phyloP scores from a whole-genome alignment of 2,797 vertebrate species.

The Ara ararauna region DNA sequence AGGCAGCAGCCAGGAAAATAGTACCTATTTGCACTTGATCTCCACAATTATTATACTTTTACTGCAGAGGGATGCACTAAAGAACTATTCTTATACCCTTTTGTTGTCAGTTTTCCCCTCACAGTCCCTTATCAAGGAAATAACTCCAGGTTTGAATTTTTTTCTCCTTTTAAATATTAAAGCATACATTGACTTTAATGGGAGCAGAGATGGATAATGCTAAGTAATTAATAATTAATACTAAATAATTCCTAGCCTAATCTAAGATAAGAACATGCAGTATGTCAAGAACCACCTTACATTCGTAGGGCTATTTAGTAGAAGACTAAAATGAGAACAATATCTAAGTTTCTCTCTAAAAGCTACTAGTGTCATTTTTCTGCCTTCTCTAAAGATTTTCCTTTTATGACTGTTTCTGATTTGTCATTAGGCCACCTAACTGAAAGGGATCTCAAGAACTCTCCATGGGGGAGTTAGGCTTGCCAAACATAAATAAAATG shows the following conservation, averaged over 20 bases:
- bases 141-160: background rate
- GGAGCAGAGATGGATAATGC: background rate
- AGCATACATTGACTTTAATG: background rate
- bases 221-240: constrained; percentile 56
- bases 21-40: background rate
- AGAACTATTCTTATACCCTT: background rate
- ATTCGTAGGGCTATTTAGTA: background rate
- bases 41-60: background rate
- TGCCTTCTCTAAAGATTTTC: background rate
- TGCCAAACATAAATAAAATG: background rate
- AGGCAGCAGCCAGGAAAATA: background rate
- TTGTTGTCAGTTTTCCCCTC: background rate
- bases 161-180: constrained; percentile 20
- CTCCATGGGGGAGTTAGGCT: background rate
- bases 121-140: background rate
- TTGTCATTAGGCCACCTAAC: background rate
- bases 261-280: background rate
- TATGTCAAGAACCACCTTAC: background rate
- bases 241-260: background rate
- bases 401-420: background rate
- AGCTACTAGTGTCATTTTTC: background rate
- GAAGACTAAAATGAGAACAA: background rate
- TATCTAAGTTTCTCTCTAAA: background rate
- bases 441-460: background rate
- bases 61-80: background rate